Evolutionary conservation across 2,888 invertebrate genomes (phyloP), one percentile per base, ranked within the genome.

Genomic region (Parnassius smintheus): DNA sequence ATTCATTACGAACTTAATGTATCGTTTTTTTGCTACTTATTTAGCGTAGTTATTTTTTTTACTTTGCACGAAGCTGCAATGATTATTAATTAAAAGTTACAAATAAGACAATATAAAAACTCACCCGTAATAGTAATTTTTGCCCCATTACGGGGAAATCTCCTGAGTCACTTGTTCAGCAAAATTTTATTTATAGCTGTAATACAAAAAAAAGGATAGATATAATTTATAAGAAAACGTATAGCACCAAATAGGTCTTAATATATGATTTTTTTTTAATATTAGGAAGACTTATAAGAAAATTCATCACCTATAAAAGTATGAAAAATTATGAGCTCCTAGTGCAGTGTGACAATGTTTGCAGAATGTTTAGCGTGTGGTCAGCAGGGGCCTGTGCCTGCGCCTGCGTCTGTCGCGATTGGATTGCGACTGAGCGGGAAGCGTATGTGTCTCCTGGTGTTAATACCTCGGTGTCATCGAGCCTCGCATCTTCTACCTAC

Each of bases 401-500:
- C 78, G 83, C 79, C 73, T 77, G 78, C 77, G 70, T 64, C 66
- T 64, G 81, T 76, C 81, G 85, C 83, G 83, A 69, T 70, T 72
- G 78, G 76, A 72, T 81, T 82, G 83, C 85, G 87, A 90, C 88
- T 88, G 80, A 87, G 81, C 81, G 70, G 70, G 75, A 80, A 77
- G 80, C 85, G 81, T 81, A 78, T 80, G 79, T 69, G 80, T 69
- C 77, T 74, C 81, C 80, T 83, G 82, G 86, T 88, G 88, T 88
- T 89, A 91, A 91, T 88, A 87, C 87, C 75, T 85, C 81, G 80
- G 81, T 77, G 82, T 80, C 86, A 81, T 82, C 82, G 81, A 77
- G 83, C 82, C 80, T 74, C 74, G 75, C 79, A 82, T 82, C 82
- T 81, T 81, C 81, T 81, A 82, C 81, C 13, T 49, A 77, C 75